Evolutionary conservation across 2,113 vertebrate genomes (phyloP).

Genomic region (Lathamus discolor): DNA sequence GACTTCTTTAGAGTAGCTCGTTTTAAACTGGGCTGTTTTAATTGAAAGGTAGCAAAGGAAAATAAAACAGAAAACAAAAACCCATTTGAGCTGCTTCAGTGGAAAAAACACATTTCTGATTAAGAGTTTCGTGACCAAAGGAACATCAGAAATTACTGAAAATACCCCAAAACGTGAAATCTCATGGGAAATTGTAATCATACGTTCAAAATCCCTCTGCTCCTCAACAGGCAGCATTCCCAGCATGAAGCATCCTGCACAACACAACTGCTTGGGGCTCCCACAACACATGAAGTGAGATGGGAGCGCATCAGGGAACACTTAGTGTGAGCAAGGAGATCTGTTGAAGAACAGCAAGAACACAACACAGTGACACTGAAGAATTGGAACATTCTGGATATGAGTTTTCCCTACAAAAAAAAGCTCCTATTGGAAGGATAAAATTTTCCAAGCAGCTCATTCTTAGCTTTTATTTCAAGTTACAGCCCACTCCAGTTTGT

Average conservation of each 20-base stretch:
- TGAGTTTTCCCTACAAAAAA: neutral
- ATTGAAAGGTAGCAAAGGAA: neutral
- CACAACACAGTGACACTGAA: neutral
- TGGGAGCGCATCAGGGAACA: accelerated
- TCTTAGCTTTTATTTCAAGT: neutral
- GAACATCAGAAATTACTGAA: neutral
- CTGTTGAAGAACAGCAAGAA: neutral
- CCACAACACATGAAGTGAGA: accelerated
- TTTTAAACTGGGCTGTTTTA: neutral
- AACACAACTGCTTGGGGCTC: neutral
- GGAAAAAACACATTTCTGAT: neutral
- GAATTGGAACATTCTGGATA: neutral
- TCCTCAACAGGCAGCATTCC: neutral
- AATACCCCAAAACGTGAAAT: neutral
- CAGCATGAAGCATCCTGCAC: neutral
- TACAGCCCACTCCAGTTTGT: neutral
- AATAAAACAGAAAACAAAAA: neutral
- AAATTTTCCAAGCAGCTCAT: neutral
- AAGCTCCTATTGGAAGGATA: neutral
- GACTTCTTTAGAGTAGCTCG: neutral
- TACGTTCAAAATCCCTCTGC: neutral
- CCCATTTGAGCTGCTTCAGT: neutral
- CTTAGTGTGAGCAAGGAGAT: accelerated
- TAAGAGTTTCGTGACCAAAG: neutral
- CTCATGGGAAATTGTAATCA: neutral